Evolutionary conservation across 2,888 invertebrate species (phyloP).

Genomic region (Thelaira solivaga): DNA sequence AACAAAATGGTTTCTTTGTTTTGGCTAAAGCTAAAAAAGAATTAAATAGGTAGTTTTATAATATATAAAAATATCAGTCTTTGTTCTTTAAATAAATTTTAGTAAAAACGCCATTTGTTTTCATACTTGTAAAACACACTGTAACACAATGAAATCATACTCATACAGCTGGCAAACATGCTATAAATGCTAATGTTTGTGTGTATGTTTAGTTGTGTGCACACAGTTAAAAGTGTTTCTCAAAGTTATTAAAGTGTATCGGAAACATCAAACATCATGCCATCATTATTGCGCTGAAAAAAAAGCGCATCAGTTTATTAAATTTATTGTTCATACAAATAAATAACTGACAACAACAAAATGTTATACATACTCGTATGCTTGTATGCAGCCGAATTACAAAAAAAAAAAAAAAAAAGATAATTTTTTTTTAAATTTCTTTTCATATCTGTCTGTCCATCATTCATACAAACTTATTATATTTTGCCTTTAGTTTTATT

Average conservation of each 20-base stretch:
- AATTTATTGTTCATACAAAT: slow-evolving; percentile 17
- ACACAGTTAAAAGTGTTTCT: slow-evolving; percentile 33
- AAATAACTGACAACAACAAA: not conserved
- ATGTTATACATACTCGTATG: slow-evolving; percentile 7
- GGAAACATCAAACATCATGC: slow-evolving; percentile 61
- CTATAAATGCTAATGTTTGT: not conserved
- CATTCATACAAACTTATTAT: too few species aligned
- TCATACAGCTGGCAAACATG: not conserved
- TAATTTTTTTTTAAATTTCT: not conserved
- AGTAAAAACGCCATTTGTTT: slow-evolving; percentile 18
- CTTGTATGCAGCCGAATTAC: too few species aligned
- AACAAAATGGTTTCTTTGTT: slow-evolving; percentile 46
- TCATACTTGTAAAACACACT: slow-evolving; percentile 47
- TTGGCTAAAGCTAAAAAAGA: not conserved
- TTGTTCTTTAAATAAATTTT: slow-evolving; percentile 28
- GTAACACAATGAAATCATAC: slow-evolving; percentile 11
- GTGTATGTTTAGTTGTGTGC: not conserved
- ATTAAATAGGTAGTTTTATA: slow-evolving; percentile 1
- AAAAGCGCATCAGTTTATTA: slow-evolving; percentile 54
- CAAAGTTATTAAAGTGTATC: slow-evolving; percentile 61
- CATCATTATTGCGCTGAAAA: slow-evolving; percentile 47
- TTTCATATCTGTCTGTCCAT: too few species aligned
- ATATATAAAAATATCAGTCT: slow-evolving; percentile 23
- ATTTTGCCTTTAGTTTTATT: too few species aligned
- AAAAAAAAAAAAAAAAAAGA: too few species aligned